Evolutionary conservation across 2,797 vertebrate genomes (phyloP), one percentile per base, ranked within the genome.

Genomic region (Pyrocephalus nanus): DNA sequence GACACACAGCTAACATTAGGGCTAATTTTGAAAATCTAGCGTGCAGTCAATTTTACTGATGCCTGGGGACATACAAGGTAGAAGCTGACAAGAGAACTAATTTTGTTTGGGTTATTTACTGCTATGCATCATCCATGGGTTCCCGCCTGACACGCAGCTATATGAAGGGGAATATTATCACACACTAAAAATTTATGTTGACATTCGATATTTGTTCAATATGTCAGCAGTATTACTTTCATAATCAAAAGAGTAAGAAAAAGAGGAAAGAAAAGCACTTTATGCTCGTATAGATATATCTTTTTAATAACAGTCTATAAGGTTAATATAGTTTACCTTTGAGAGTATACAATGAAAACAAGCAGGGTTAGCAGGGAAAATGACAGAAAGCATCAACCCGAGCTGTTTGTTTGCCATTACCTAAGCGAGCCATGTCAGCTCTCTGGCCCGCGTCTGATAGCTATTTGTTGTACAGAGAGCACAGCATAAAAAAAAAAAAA

Each of bases 1-100:
- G 98, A 97, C 97, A 98, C 98, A 98, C 97, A 98, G 98, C 98
- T 98, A 99, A 99, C 99, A 99, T 99, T 99, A 99, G 98, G 98
- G 98, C 98, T 99, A 99, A 99, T 99, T 99, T 99, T 99, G 98
- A 99, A 99, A 99, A 99, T 99, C 98, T 98, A 99, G 98, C 98
- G 98, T 99, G 98, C 99, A 99, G 99, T 99, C 99, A 99, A 99
- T 99, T 99, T 99, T 98, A 99, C 98, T 98, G 98, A 99, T 98
- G 99, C 99, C 99, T 98, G 95, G 97, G 99, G 98, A 98, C 97
- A 98, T 98, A 98, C 98, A 99, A 99, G 99, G 99, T 99, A 98
- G 98, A 98, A 98, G 98, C 98, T 98, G 99, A 99, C 98, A 98
- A 98, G 98, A 98, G 98, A 98, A 98, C 98, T 98, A 98, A 98